Percentiles rank a stretch among this genome's conserved stretches.
phyloP scores from a whole-genome alignment of 2,888 invertebrate genomes.

The Schizaphis graminum region DNA sequence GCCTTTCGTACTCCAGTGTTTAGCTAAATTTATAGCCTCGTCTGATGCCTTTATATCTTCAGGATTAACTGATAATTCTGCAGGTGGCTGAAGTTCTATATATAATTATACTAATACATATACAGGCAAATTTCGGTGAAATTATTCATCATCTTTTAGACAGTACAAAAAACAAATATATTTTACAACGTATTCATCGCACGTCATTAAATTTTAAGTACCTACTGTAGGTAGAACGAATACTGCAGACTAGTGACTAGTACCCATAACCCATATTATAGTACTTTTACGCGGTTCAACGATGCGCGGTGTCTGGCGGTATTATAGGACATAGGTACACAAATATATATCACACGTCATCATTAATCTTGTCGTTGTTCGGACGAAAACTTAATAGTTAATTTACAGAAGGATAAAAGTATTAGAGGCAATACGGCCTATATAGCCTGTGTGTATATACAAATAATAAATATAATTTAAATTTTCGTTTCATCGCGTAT shows the following conservation, averaged over 20 bases:
- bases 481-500: background rate
- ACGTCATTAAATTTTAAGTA: background rate
- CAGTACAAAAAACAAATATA: background rate
- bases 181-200: background rate
- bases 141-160: background rate
- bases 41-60: no score
- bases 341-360: background rate
- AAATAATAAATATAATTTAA: background rate
- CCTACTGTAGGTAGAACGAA: background rate
- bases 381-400: background rate
- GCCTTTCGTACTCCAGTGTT: no score
- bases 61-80: background rate
- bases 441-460: background rate
- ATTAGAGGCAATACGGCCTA: background rate
- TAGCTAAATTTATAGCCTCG: no score
- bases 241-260: background rate
- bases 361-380: constrained; percentile 5
- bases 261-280: background rate
- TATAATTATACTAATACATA: background rate
- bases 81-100: background rate
- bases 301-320: background rate
- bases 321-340: no score
- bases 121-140: background rate
- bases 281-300: background rate
- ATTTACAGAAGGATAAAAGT: background rate